phyloP scores from a whole-genome alignment of 1,140 invertebrate genomes.

The Zaprionus nigranus region DNA sequence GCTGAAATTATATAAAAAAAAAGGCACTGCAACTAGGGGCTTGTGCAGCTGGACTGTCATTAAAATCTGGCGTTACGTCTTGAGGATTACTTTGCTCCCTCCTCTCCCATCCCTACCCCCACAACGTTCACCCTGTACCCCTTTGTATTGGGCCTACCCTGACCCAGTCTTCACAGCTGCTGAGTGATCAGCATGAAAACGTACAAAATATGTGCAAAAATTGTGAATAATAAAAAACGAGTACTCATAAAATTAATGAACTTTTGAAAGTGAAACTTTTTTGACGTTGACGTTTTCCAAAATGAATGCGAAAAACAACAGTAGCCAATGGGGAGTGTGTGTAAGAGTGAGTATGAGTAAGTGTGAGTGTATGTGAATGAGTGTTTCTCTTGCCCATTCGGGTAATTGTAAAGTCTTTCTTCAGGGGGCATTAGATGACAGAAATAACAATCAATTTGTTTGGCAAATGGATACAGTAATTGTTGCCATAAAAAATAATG shows the following conservation, averaged over 20 bases:
- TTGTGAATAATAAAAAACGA: slow-evolving; percentile 40
- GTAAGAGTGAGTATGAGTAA: no score
- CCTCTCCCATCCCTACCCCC: neutral
- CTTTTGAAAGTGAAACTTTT: slow-evolving; percentile 77
- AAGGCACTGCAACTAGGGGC: slow-evolving; percentile 39
- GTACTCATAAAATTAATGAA: slow-evolving; percentile 71
- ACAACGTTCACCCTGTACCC: neutral
- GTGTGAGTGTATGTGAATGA: neutral
- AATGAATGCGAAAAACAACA: slow-evolving; percentile 45
- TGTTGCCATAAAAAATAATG: neutral
- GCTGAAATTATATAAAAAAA: slow-evolving; percentile 40
- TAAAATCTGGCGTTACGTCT: slow-evolving; percentile 48
- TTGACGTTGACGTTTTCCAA: slow-evolving; percentile 38
- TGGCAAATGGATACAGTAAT: neutral
- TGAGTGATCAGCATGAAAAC: slow-evolving; percentile 41
- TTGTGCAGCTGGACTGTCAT: slow-evolving; percentile 53
- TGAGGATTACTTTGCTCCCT: neutral
- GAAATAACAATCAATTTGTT: slow-evolving; percentile 15
- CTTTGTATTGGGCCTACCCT: slow-evolving; percentile 1
- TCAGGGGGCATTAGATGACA: neutral
- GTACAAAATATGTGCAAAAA: slow-evolving; percentile 46
- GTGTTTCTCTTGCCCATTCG: neutral
- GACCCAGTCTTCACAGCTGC: neutral
- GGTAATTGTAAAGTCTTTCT: neutral
- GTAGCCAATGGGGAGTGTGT: neutral